Evolutionary conservation across 1,140 invertebrate genomes (phyloP), one percentile per base, ranked within the genome.

Genomic region (Lordiphosa collinella): DNA sequence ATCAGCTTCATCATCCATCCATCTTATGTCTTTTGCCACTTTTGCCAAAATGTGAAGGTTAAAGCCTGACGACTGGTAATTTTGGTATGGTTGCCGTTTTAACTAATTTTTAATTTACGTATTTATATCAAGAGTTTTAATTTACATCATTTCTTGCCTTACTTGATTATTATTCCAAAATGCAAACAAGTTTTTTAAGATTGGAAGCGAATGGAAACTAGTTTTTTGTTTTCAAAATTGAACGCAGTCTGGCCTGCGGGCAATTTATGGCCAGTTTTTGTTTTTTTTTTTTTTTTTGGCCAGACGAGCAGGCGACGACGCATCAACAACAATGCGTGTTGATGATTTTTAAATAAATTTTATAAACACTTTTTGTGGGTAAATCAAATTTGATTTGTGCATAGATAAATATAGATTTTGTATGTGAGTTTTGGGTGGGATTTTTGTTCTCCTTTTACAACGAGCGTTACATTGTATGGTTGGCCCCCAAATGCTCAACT

Each of bases 41-140:
- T n/a, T n/a, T n/a, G n/a, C n/a, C n/a, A n/a, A n/a, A 82, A 80
- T 80, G 70, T 75, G 76, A 80, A 80, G 75, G 75, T 76, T 82
- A 46, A 48, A 41, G 25, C 18, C 54, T 34, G 31, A 55, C 34
- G 25, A 49, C 25, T 44, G 50, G 29, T 18, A 51, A 66, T 65
- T 66, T 66, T 25, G 7, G 16, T 48, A 12, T 51, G 43, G 47
- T 62, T 68, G 68, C 70, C 69, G 56, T 65, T 80, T 79, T 53
- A 43, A 53, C 51, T 70, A 82, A 82, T 70, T 82, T 80, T 80
- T 82, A 82, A 75, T 80, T 59, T 67, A 62, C 75, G 76, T 67
- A 54, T 71, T 75, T 82, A 59, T 66, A 82, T 75, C 50, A 37
- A 53, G 43, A 75, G 56, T 38, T 46, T 61, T 59, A 70, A 62